Evolutionary conservation across 2,797 vertebrate genomes (phyloP), one percentile per base, ranked within the genome.

Genomic region (Enteromius paludinosus): DNA sequence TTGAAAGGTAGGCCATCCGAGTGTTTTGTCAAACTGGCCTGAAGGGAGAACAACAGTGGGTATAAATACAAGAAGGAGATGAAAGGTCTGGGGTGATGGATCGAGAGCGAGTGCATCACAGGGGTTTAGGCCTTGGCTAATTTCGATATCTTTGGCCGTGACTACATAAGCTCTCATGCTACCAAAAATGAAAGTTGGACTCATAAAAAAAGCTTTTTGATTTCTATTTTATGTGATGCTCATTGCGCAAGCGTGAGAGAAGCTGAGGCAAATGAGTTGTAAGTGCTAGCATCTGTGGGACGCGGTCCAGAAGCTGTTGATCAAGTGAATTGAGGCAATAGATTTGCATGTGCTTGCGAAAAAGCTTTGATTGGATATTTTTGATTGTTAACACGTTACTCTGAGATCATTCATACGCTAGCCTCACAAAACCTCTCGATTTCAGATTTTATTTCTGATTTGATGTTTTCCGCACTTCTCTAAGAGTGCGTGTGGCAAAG

Each of bases 211-310:
- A 15, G 4, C 78, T 23, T 68, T 79, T 79, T 45, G 41, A 64
- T 23, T 72, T 23, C 5, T 4, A 12, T 52, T 49, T 12, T 12
- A 64, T 49, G 28, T 49, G 54, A 64, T 52, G 28, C 62, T 73
- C 33, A 52, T 72, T 73, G 54, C 41, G 28, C 68, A 72, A 61
- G 78, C 70, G 20, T 79, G 66, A 59, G 52, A 70, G 28, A 54
- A 79, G 38, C 68, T 70, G 59, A 79, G 30, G 65, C 35, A 80
- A 61, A 62, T 61, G 20, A 49, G 56, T 59, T 62, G 4, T 72
- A 81, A 81, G 7, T 62, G 69, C 73, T 72, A 71, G 38, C 79
- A 81, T 64, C 28, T 72, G 79, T 81, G 69, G 56, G 54, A 62
- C 23, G 28, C 9, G 14, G 14, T 64, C 79, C 68, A 81, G 12